Evolutionary conservation across 2,797 vertebrate species (phyloP), one percentile per base, ranked within the genome.

Genomic region (Sandelia bainsii): DNA sequence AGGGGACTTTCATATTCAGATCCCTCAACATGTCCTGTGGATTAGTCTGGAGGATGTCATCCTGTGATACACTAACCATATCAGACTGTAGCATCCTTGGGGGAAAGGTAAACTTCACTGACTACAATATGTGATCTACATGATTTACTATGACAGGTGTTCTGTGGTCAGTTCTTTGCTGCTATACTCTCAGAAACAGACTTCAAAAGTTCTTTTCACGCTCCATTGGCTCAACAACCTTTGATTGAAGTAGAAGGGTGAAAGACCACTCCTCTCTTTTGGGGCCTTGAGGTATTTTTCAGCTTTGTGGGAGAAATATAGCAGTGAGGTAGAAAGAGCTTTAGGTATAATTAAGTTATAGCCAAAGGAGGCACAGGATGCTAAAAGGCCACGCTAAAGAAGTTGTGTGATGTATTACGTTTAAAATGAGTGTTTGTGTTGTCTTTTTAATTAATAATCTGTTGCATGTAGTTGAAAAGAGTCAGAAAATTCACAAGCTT

Each of bases 241-340:
- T 62, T 81, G 81, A 90, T 87, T 88, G 84, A 87, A 88, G 83
- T 76, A 84, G 82, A 89, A 90, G 84, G 79, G 86, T 83, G 82
- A 86, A 85, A 72, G 82, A 80, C 83, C 75, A 66, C 77, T 77
- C 68, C 72, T 81, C 66, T 85, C 72, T 83, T 78, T 53, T 10
- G 37, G 56, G 46, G 69, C 81, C 79, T 78, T 23, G 16, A 70
- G 84, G 77, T 81, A 62, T 76, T 89, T 82, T 82, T 80, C 46
- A 39, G 53, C 58, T 80, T 75, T 61, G 20, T 46, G 69, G 86
- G 68, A 72, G 63, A 69, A 74, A 80, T 29, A 66, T 72, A 77
- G 72, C 20, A 37, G 54, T 37, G 49, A 69, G 60, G 76, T 80
- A 13, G 66, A 69, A 82, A 66, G 57, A 48, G 64, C 68, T 82